Evolutionary conservation across 2,113 vertebrate species (phyloP).

Genomic region (Perccottus glenii): DNA sequence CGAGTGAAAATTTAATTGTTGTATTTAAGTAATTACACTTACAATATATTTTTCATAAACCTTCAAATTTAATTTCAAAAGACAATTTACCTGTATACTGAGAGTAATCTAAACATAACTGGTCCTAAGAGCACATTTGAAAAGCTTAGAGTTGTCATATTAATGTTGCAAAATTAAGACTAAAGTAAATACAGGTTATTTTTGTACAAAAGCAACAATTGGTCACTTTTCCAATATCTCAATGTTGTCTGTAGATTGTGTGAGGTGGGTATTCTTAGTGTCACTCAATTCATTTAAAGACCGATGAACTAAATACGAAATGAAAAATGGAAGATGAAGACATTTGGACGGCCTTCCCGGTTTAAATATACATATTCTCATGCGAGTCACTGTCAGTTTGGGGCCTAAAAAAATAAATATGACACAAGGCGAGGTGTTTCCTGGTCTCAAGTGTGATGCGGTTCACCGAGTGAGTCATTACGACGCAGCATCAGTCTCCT

Average conservation of each 20-base stretch:
- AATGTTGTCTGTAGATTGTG: no score
- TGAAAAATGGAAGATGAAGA: not conserved
- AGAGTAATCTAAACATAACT: not conserved
- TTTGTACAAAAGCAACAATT: constrained; percentile 35
- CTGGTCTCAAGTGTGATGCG: constrained; percentile 42
- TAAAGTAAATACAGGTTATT: constrained; percentile 18
- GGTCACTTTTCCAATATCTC: not conserved
- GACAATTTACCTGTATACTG: constrained; percentile 4
- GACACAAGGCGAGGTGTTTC: constrained; percentile 59
- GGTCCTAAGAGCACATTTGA: constrained; percentile 6
- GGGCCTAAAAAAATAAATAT: constrained; percentile 51
- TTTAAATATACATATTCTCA: constrained; percentile 36
- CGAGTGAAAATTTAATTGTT: not conserved
- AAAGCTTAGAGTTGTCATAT: not conserved
- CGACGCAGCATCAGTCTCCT: constrained; percentile 51
- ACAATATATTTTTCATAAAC: not conserved
- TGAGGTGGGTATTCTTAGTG: not conserved
- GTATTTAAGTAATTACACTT: not conserved
- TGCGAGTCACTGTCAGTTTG: constrained; percentile 54
- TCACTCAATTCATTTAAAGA: constrained; percentile 15
- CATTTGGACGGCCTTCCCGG: constrained; percentile 13
- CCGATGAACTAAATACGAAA: not conserved
- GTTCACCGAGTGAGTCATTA: constrained; percentile 58
- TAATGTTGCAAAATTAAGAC: not conserved
- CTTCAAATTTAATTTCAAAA: not conserved